Base-by-base conservation (phyloP, 2,113 vertebrate genomes). In the Peromyscus californicus region DNA sequence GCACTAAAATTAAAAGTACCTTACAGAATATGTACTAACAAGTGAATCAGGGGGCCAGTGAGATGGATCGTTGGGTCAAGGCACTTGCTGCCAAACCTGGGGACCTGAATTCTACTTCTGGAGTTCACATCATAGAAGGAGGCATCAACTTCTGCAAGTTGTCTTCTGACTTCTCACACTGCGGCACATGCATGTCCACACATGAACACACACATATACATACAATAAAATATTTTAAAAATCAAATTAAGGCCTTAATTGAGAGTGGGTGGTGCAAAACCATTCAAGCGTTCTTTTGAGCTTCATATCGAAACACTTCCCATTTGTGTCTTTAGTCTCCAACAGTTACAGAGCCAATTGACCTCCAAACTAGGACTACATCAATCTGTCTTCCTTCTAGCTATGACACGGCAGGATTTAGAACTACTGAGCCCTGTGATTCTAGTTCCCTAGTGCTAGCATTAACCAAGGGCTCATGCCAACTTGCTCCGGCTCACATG, bases 321-420 rank as follows among this genome's bases (percentile, higher is more conserved):
- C 87, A 72, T 12, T 69, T 86, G 69, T 57, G n/a, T 90, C 80
- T 83, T 91, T 92, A 96, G 48, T 17, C 36, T 48, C 39, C 31
- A 82, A 31, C 36, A 67, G 36, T 67, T 74, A 63, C 75, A 80
- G 86, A 90, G 79, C 31, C 42, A 87, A 11, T 1, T 16, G 5
- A 95, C 69, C 69, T 90, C 90, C 70, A 90, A 67, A 88, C 42
- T 31, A 31, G 54, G 29, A 42, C 42, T 72, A 0, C 7, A 33
- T 63, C 65, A 39, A 39, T 97, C 79, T 90, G 21, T 59, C 92
- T 94, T 88, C 87, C 72, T 69, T 90, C 42, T 54, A 33, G 61
- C 70, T 82, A 61, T 59, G 79, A 80, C 21, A 33, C 39, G 10
- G 13, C 29, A 83, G 89, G 45, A 89, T 70, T 82, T 92, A 65